These are phyloP conservation scores for Drosophila kohkoa DNA, from an alignment of 1,140 invertebrate species.

Conservation along the genomic window DNA sequence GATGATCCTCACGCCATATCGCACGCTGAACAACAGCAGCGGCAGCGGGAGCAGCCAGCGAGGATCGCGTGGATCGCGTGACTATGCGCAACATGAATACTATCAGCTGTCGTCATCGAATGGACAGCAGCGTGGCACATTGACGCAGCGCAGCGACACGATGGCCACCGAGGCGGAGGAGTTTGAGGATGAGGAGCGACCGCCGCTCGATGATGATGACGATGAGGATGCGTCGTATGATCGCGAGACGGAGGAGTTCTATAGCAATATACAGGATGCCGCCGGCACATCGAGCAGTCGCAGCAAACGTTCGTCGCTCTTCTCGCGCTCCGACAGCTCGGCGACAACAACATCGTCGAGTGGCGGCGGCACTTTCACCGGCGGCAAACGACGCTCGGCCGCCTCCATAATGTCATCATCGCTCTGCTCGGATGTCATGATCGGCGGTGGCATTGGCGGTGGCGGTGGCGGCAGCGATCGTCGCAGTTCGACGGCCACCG, in stretches of 20 bases:
- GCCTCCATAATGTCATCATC: slow-evolving; percentile 83
- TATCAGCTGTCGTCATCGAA: slow-evolving; percentile 71
- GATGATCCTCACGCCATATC: slow-evolving; percentile 47
- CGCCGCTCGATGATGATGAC: slow-evolving; percentile 67
- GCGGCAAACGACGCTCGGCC: slow-evolving; percentile 74
- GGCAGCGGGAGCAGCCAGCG: slow-evolving; percentile 22
- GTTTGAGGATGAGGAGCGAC: slow-evolving; percentile 69
- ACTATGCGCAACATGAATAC: slow-evolving; percentile 50
- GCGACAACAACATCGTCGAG: slow-evolving; percentile 82
- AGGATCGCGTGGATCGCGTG: slow-evolving; percentile 58
- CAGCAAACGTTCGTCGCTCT: slow-evolving; percentile 79
- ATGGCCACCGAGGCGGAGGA: slow-evolving; percentile 72
- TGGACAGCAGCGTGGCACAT: slow-evolving; percentile 27
- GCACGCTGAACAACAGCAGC: slow-evolving; percentile 41
- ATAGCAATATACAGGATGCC: slow-evolving; percentile 82
- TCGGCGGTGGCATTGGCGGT: not conserved
- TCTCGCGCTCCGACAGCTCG: slow-evolving; percentile 83
- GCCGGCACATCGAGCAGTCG: slow-evolving; percentile 59
- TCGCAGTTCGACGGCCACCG: slow-evolving; percentile 79
- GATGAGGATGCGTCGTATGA: slow-evolving; percentile 75
- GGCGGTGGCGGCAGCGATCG: slow-evolving; percentile 60
- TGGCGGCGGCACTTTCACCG: slow-evolving; percentile 71
- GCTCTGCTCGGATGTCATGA: slow-evolving; percentile 76
- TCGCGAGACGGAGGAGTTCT: slow-evolving; percentile 80
- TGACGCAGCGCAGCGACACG: slow-evolving; percentile 69